These are phyloP conservation scores for Rhopalosiphum maidis DNA, from an alignment of 1,140 invertebrate genomes.

Conservation along the genomic window DNA sequence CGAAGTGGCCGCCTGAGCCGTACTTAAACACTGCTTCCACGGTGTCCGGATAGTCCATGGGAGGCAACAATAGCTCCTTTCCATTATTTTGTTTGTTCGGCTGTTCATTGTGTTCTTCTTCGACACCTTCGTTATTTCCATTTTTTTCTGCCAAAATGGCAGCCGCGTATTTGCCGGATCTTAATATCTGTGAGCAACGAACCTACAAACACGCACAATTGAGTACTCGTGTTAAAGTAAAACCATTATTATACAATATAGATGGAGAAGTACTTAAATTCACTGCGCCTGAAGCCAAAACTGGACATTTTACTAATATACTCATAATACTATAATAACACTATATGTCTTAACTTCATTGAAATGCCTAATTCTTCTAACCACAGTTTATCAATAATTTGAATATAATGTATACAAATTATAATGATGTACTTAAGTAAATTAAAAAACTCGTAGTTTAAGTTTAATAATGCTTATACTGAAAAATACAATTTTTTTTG, in stretches of 20 bases:
- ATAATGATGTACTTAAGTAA: too few species aligned
- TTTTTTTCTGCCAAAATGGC: neutral
- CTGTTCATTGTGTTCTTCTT: neutral
- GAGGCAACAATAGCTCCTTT: neutral
- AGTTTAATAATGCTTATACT: too few species aligned
- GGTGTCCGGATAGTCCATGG: slow-evolving; percentile 20
- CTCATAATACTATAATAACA: too few species aligned
- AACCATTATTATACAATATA: neutral
- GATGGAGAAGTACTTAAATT: neutral
- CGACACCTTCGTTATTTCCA: neutral
- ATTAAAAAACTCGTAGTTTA: too few species aligned
- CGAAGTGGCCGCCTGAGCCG: slow-evolving; percentile 59
- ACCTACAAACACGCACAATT: neutral
- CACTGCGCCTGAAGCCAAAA: neutral
- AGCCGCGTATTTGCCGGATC: neutral
- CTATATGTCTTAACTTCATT: neutral
- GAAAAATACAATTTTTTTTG: too few species aligned
- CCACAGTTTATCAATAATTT: neutral
- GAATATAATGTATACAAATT: neutral
- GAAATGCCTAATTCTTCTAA: neutral
- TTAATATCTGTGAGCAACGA: neutral
- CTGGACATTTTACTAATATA: neutral
- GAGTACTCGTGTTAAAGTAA: neutral
- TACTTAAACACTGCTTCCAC: neutral
- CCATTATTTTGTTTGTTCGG: neutral